Evolutionary conservation across 1,140 invertebrate genomes (phyloP), one percentile per base, ranked within the genome.

Genomic region (Heliconius eleuchia): DNA sequence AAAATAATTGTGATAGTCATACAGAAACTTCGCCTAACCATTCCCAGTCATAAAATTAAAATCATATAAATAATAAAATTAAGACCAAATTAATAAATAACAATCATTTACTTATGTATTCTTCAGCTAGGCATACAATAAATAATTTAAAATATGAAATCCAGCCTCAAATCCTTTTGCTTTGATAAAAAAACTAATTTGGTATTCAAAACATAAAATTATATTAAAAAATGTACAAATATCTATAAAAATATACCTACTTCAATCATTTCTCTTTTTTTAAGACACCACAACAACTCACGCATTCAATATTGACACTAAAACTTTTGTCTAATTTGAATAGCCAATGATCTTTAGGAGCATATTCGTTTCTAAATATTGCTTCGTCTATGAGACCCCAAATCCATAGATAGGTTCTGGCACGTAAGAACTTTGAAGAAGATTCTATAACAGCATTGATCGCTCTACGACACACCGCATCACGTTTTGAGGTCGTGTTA

Each of bases 331-430:
- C 81, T 5, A 82, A 60, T 6, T 80, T 74, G 66, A 83, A 83
- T 0, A 86, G 82, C 85, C 86, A 92, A 16, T 86, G 81, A 72
- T 91, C 84, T 75, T 87, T 85, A 0, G 88, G 88, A 1, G 80
- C 81, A 71, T 76, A 89, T 27, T 84, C 78, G n/a, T 72, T 84
- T 16, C 85, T 75, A 71, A 92, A 91, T 16, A 89, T 84, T 70
- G 87, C 82, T 11, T 89, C 79, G 11, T 90, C 84, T 0, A 94
- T 74, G 0, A 90, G 81, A 0, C 80, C 76, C 87, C 88, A 87
- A 71, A 90, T 83, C 91, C 90, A 94, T 1, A 91, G 83, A 66
- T 89, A 86, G 18, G n/a, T 84, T 16, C 86, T 83, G 1, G 91
- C 88, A 57, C 85, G 81, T 1, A 78, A 39, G 37, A 94, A 83